Evolutionary conservation across 2,888 invertebrate species (phyloP), one percentile per base, ranked within the genome.

Genomic region (Chelonus formosanus): DNA sequence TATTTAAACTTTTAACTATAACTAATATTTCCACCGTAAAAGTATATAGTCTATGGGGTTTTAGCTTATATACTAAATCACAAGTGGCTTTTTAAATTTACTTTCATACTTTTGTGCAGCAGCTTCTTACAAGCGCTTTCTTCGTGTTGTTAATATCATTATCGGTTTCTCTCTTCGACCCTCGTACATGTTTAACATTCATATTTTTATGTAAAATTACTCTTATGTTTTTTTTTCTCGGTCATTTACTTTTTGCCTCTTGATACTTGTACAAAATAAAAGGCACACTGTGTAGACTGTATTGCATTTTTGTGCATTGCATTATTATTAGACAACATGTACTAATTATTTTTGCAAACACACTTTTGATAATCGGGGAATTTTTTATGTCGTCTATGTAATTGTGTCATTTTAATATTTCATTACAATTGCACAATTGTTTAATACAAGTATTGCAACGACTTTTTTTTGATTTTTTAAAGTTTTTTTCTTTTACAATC

Each of bases 1-100:
- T 47, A 68, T 60, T 50, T 67, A 52, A 65, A 63, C 63, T 67
- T 65, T 58, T 45, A 70, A 68, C 68, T 65, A 57, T 68, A 70
- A 67, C 64, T 65, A 67, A 70, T 67, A 20, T 20, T 20, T 58
- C 65, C 59, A 65, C 48, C 31, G 48, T 54, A 47, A 4, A 45
- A 45, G 20, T 32, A 50, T 61, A 64, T 63, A 58, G 32, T 65
- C 65, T 68, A 68, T 65, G 67, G 70, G 71, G 68, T 45, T 53
- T 54, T 55, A 70, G 70, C 81, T 83, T 82, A 83, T 74, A 74
- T 69, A 76, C 83, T 83, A 83, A 81, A 83, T 83, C 83, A 83
- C 83, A 83, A 81, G 79, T 82, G 76, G 76, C 80, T 80, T 77
- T 70, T 73, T 68, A 67, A 66, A 72, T 75, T 80, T 79, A 81